Base-by-base conservation (phyloP, 1,140 invertebrate species). In the Cotesia vestalis region DNA sequence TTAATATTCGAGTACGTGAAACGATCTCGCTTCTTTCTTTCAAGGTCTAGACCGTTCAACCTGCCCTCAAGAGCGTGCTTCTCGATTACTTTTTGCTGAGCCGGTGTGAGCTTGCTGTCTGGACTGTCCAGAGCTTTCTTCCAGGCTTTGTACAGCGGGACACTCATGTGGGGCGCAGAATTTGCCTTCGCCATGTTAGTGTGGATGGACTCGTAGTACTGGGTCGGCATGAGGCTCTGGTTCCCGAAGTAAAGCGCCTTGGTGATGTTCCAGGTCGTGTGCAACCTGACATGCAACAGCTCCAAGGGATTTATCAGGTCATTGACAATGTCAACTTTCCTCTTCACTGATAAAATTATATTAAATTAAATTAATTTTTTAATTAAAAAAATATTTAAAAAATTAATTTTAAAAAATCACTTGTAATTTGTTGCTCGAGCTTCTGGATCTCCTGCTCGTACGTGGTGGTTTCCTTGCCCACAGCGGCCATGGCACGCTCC, bases 181-280 rank as follows among this genome's bases (percentile, higher is more conserved):
- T 90, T 84, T 0, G 93, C 92, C 79, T 88, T 88, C 64, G 88
- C 86, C 0, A 93, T 93, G 75, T 93, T 84, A 72, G 92, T 90
- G 76, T 94, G 91, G 66, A 96, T 92, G 71, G 90, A 88, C 69
- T 92, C 83, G 78, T 95, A 96, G 38, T 88, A 91, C 78, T 91
- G 91, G 5, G 91, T 92, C 6, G 94, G 91, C 89, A 95, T 94
- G 20, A 93, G 77, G n/a, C 91, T 91, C 76, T 90, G 91, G 79
- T 94, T 93, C n/a, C 94, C 92, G 64, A 94, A 87, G 80, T 93
- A 95, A 9, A 97, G 84, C 35, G 92, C 91, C 83, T 95, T 96
- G 0, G 94, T 91, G 73, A 95, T 89, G 38, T 94, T 94, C 94
- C 94, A 96, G n/a, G 94, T 95, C 40, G 91, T 89, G 78, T 95